Base-by-base conservation (phyloP, 1,140 invertebrate genomes). In the Drosophila nebulosa region DNA sequence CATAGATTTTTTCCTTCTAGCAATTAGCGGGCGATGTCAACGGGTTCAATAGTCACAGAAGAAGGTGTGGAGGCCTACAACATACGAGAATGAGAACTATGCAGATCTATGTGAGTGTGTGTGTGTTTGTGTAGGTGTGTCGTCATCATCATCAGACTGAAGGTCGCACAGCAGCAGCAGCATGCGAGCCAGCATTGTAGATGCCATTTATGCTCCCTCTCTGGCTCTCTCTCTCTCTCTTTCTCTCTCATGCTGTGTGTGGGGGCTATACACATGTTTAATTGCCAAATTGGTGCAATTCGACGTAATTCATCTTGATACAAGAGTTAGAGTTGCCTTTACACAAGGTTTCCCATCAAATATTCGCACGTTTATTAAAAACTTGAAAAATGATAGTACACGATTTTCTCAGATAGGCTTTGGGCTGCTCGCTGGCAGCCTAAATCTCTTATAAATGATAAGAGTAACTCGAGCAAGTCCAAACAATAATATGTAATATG, bases 281-380 rank as follows among this genome's bases (percentile, higher is more conserved):
- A 85, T 85, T 85, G 83, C 78, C 75, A 85, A 85, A 85, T 85
- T 85, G 81, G 81, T 85, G 83, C 81, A 85, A 85, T 88, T 85
- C 83, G 66, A 74, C 78, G 86, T 86, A 88, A 85, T 86, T 85
- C 69, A 85, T 75, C 65, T 66, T 66, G 81, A 85, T 85, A 73
- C 16, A 46, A 46, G 39, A 46, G 65, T 50, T 62, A 22, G 16
- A 64, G 56, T 63, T 57, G 42, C 56, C 30, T n/a, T 50, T 64
- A 53, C 21, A 35, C 81, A 85, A 85, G 83, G 81, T 85, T 46
- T 67, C 64, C 64, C 71, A 50, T 30, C 39, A 55, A 21, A 74
- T 69, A 74, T 85, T 84, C 79, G 76, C 79, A 84, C 79, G 79
- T 79, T 85, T 84, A 85, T 85, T 84, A 84, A 69, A 69, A 46